Percentiles rank a stretch among this genome's conserved stretches.
These are phyloP conservation scores for Carcinoscorpius rotundicauda DNA, from an alignment of 1,140 invertebrate species.

Conservation along the genomic window DNA sequence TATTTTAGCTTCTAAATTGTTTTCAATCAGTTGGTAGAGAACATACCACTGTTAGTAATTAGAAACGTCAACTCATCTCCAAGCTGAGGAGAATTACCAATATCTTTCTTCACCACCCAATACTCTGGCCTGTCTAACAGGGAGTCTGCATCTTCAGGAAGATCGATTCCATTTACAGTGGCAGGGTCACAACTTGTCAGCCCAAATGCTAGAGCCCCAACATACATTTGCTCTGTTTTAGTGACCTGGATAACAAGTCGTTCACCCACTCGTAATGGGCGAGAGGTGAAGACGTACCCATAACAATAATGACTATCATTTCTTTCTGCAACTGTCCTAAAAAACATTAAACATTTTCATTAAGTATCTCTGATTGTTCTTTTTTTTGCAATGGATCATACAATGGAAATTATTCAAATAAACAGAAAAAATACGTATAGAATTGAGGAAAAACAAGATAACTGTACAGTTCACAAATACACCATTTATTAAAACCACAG, in stretches of 20 bases:
- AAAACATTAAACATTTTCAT: slow-evolving; percentile 5
- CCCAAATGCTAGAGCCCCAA: slow-evolving; percentile 78
- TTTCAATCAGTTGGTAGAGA: neutral
- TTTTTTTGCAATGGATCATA: too few relatives aligned
- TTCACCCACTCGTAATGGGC: slow-evolving; percentile 72
- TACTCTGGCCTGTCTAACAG: slow-evolving; percentile 90
- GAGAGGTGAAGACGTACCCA: slow-evolving; percentile 82
- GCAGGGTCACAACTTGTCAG: slow-evolving; percentile 85
- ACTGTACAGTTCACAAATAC: too few relatives aligned
- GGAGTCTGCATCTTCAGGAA: slow-evolving; percentile 86
- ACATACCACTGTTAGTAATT: slow-evolving; percentile 54
- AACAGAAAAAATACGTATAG: too few relatives aligned
- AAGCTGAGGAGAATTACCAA: slow-evolving; percentile 62
- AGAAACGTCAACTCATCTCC: slow-evolving; percentile 86
- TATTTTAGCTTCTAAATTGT: neutral
- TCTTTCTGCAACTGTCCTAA: slow-evolving; percentile 60
- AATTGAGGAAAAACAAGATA: too few relatives aligned
- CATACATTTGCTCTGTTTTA: slow-evolving; percentile 67
- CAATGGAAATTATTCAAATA: too few relatives aligned
- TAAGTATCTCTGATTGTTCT: too few relatives aligned
- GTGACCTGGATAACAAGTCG: slow-evolving; percentile 74
- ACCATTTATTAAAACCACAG: too few relatives aligned
- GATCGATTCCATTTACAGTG: slow-evolving; percentile 47
- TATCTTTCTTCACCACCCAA: slow-evolving; percentile 91
- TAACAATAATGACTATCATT: slow-evolving; percentile 78